phyloP scores from a whole-genome alignment of 2,888 invertebrate species.

The Drosophila ustulata region DNA sequence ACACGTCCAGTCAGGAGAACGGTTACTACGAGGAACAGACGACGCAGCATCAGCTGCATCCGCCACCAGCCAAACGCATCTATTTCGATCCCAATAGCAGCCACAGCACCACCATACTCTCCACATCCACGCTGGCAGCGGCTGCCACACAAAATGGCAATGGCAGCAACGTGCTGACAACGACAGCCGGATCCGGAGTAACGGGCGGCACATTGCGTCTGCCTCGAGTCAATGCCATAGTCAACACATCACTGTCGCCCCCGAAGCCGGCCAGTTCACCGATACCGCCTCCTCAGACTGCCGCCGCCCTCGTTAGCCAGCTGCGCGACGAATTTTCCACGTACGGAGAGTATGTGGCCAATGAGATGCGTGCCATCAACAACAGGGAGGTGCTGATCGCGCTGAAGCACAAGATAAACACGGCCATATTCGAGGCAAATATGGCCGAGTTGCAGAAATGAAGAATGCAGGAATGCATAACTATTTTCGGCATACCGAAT shows the following conservation, averaged over 20 bases:
- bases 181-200: constrained; percentile 37
- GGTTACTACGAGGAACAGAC: constrained; percentile 78
- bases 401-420: constrained; percentile 88
- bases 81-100: constrained; percentile 75
- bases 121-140: constrained; percentile 65
- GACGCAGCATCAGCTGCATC: constrained; percentile 63
- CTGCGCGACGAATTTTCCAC: constrained; percentile 86
- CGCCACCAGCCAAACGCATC: constrained; percentile 69
- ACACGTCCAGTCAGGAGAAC: constrained; percentile 74
- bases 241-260: constrained; percentile 47
- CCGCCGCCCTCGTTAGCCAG: constrained; percentile 34
- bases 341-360: constrained; percentile 88
- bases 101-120: constrained; percentile 71
- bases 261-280: constrained; percentile 49
- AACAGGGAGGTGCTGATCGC: constrained; percentile 87
- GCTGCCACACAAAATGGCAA: constrained; percentile 54
- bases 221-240: constrained; percentile 61
- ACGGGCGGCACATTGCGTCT: constrained; percentile 58
- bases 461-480: constrained; percentile 4
- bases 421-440: constrained; percentile 87
- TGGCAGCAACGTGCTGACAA: constrained; percentile 49
- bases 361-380: constrained; percentile 87
- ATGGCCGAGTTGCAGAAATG: constrained; percentile 86
- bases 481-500: background rate
- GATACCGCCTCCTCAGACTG: constrained; percentile 37